These are phyloP conservation scores for Gryllus longicercus DNA, from an alignment of 2,888 invertebrate species.

Conservation along the genomic window DNA sequence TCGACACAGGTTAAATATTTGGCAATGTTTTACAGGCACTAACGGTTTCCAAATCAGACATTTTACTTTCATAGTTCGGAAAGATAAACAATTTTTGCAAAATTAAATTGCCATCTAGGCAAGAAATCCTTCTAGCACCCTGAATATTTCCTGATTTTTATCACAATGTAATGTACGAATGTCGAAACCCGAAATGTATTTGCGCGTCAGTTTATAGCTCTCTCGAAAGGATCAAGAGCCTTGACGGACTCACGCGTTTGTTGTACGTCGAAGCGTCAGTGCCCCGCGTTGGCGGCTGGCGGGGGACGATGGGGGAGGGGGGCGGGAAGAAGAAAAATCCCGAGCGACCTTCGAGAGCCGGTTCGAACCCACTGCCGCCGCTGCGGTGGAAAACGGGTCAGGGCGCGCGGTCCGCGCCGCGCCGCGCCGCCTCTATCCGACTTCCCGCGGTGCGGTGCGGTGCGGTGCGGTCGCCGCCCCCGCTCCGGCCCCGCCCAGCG, in stretches of 20 bases:
- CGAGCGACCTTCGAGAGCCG: constrained; percentile 5
- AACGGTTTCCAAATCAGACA: too few relatives aligned
- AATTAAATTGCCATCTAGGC: too few relatives aligned
- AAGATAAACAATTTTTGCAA: too few relatives aligned
- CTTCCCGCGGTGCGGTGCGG: background rate
- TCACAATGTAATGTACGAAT: too few relatives aligned
- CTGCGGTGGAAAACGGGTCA: constrained; percentile 1
- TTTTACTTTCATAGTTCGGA: too few relatives aligned
- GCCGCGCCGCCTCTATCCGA: background rate
- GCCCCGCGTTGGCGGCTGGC: background rate
- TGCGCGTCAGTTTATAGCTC: too few relatives aligned
- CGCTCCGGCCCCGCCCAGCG: background rate
- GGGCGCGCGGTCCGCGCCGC: background rate
- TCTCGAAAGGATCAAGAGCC: too few relatives aligned
- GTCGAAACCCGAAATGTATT: too few relatives aligned
- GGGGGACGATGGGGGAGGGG: background rate
- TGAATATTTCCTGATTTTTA: too few relatives aligned
- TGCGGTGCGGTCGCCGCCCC: background rate
- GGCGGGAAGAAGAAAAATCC: background rate
- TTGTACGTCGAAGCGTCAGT: background rate
- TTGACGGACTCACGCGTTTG: background rate
- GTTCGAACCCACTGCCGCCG: background rate
- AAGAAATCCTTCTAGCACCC: too few relatives aligned
- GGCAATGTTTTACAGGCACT: too few relatives aligned
- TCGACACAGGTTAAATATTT: too few relatives aligned